Evolutionary conservation across 53 echinoderm and acorn worm species (phyloP).

Genomic region (Paracentrotus lividus): DNA sequence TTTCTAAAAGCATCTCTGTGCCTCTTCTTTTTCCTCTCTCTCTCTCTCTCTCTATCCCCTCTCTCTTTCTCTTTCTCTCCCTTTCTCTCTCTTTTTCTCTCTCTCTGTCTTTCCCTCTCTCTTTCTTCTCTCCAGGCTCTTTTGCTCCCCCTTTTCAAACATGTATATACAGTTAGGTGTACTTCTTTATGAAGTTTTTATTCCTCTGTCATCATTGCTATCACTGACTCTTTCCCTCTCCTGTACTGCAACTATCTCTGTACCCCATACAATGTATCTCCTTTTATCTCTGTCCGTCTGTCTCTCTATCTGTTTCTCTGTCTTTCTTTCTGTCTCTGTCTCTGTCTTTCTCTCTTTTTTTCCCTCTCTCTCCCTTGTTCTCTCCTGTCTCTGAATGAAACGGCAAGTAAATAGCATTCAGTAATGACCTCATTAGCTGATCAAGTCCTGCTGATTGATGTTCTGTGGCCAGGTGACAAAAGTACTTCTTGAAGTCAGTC

Average conservation of each 20-base stretch:
- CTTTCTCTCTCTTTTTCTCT: not conserved
- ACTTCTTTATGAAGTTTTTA: too few relatives aligned
- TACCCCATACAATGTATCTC: too few relatives aligned
- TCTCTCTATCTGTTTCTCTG: too few relatives aligned
- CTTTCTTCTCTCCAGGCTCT: too few relatives aligned
- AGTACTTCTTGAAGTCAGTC: not conserved
- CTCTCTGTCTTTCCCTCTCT: not conserved
- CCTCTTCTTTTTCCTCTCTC: not conserved
- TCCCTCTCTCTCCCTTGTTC: not conserved
- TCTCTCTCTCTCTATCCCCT: not conserved
- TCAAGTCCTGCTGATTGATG: constrained; percentile 35
- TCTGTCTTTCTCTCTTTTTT: not conserved
- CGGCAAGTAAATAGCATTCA: not conserved
- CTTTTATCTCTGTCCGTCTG: too few relatives aligned
- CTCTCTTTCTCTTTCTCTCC: not conserved
- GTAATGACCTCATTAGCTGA: constrained; percentile 42
- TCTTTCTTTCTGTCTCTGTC: not conserved
- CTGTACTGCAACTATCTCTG: too few relatives aligned
- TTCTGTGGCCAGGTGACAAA: constrained; percentile 12
- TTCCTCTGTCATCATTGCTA: not conserved
- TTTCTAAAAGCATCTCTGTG: too few relatives aligned
- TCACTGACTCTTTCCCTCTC: constrained; percentile 2
- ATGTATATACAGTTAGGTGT: too few relatives aligned
- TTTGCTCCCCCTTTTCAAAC: too few relatives aligned
- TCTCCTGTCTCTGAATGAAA: not conserved